Percentiles rank a stretch among this genome's conserved stretches.
Conservation (phyloP, 2,113 vertebrate genomes). For the Vombatus ursinus region DNA sequence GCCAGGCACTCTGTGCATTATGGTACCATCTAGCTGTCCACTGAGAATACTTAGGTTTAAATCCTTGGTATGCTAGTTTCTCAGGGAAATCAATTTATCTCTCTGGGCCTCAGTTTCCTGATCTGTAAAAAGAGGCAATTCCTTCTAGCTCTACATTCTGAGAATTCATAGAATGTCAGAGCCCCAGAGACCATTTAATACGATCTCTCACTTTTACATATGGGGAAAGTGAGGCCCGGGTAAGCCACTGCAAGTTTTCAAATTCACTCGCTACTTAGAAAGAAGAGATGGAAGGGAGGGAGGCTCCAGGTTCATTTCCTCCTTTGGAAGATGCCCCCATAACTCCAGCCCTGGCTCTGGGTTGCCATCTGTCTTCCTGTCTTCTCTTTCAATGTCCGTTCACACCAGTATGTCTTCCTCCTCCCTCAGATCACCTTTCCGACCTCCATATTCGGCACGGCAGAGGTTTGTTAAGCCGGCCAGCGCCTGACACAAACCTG, state of each 20-base stretch:
- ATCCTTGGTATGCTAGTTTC: too few relatives aligned
- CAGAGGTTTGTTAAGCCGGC: background rate
- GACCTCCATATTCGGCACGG: too few relatives aligned
- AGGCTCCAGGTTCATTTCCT: too few relatives aligned
- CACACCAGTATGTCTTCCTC: background rate
- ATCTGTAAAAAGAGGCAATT: background rate
- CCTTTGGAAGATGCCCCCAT: background rate
- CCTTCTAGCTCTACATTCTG: background rate
- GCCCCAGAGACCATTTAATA: background rate
- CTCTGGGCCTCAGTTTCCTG: background rate
- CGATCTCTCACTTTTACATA: background rate
- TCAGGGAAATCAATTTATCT: background rate
- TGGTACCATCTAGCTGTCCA: too few relatives aligned
- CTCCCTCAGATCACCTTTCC: background rate
- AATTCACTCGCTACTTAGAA: background rate
- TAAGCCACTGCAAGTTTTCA: too few relatives aligned
- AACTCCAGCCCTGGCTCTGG: background rate
- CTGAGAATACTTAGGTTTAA: background rate
- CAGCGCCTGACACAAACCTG: conserved; percentile 18
- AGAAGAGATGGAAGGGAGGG: too few relatives aligned
- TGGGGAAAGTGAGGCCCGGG: background rate
- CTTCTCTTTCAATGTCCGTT: background rate
- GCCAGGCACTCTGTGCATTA: too few relatives aligned
- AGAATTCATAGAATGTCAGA: background rate
- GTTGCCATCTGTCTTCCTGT: background rate